Conservation (phyloP, 2,888 invertebrate genomes). For the Carcina quercana region DNA sequence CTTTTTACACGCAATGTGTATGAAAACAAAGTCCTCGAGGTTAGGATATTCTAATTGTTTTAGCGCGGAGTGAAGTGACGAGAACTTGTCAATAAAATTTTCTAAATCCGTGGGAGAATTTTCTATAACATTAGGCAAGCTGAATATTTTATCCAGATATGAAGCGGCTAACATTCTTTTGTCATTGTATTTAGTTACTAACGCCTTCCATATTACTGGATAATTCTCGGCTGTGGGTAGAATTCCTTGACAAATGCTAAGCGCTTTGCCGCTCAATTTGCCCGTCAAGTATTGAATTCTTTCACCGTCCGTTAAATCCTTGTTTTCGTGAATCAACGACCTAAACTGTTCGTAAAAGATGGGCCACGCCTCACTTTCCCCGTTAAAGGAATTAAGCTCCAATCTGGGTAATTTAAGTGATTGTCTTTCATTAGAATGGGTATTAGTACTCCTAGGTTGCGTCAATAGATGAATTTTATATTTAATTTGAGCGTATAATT, state of each 20-base stretch:
- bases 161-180: neutral
- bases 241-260: neutral
- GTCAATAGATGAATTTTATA: no score
- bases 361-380: neutral
- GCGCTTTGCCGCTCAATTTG: neutral
- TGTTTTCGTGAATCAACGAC: neutral
- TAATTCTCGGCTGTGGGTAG: neutral
- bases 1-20: neutral
- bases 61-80: neutral
- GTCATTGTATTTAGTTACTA: slow-evolving; percentile 1
- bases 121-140: neutral
- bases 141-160: slow-evolving; percentile 1
- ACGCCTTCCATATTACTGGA: neutral
- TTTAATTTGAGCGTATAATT: no score
- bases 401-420: neutral
- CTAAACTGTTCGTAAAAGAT: neutral
- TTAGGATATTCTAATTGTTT: neutral
- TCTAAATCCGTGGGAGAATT: neutral
- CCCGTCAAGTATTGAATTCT: neutral
- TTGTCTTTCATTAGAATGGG: no score
- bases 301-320: neutral
- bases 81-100: neutral
- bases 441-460: no score
- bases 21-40: neutral
- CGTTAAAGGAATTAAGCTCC: neutral